Percentiles rank a stretch among this genome's conserved stretches.
Evolutionary conservation across 2,888 invertebrate genomes (phyloP).

Genomic region (Aethes cnicana): DNA sequence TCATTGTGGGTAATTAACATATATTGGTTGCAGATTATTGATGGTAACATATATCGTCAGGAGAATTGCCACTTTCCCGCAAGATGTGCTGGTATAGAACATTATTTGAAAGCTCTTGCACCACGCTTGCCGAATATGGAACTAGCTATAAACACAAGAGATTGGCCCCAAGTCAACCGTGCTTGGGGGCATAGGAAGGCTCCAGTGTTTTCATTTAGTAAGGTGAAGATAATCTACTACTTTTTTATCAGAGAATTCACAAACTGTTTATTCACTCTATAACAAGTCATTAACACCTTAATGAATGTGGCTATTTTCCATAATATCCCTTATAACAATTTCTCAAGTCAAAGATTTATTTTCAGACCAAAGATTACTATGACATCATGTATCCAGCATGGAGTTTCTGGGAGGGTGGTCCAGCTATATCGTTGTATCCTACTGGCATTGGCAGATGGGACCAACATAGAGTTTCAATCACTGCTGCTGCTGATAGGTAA

Average conservation of each 20-base stretch:
- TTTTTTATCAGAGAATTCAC: no score
- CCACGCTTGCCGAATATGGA: slow-evolving; percentile 90
- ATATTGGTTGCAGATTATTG: slow-evolving; percentile 93
- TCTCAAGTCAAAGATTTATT: slow-evolving; percentile 28
- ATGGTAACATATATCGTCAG: slow-evolving; percentile 90
- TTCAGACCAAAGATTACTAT: slow-evolving; percentile 87
- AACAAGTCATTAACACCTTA: no score
- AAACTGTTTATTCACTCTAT: no score
- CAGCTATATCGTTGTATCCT: slow-evolving; percentile 96
- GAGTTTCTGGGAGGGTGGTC: slow-evolving; percentile 99
- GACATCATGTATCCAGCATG: slow-evolving; percentile 98
- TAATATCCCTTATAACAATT: not conserved
- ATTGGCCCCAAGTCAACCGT: slow-evolving; percentile 93
- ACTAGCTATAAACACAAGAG: slow-evolving; percentile 93
- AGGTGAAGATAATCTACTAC: no score
- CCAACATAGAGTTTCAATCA: slow-evolving; percentile 87
- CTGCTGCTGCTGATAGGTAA: slow-evolving; percentile 83
- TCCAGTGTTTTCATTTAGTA: slow-evolving; percentile 98
- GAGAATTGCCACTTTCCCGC: slow-evolving; percentile 95
- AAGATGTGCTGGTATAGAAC: slow-evolving; percentile 94
- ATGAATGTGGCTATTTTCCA: no score
- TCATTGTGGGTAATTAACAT: no score
- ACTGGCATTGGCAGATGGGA: slow-evolving; percentile 98
- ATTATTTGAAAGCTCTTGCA: slow-evolving; percentile 89
- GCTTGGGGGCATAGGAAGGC: slow-evolving; percentile 82